These are phyloP conservation scores for Sardina pilchardus DNA, from an alignment of 2,113 vertebrate genomes.

Conservation along the genomic window DNA sequence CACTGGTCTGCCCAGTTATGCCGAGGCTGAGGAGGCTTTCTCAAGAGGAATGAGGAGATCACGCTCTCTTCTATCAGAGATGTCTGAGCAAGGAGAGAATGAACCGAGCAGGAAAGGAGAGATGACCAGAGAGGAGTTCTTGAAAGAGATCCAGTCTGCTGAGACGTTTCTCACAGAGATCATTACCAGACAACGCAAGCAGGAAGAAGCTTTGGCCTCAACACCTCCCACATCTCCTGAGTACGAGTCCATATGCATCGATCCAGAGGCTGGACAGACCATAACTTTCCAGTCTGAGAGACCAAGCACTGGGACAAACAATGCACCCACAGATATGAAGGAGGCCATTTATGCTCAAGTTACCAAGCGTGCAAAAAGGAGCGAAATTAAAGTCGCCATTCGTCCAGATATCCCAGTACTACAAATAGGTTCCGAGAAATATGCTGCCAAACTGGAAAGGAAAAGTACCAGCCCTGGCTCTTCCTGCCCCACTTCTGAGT, in stretches of 20 bases:
- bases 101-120: constrained; percentile 55
- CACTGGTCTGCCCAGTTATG: constrained; percentile 59
- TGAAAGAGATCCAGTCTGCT: constrained; percentile 76
- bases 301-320: constrained; percentile 54
- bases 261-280: constrained; percentile 69
- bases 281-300: constrained; percentile 71
- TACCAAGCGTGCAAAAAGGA: constrained; percentile 75
- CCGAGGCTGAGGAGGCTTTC: constrained; percentile 66
- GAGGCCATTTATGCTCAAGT: constrained; percentile 80
- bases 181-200: constrained; percentile 70
- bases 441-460: constrained; percentile 46
- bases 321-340: constrained; percentile 62
- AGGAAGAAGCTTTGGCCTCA: constrained; percentile 59
- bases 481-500: constrained; percentile 4
- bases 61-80: constrained; percentile 66
- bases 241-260: constrained; percentile 75
- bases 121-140: constrained; percentile 73
- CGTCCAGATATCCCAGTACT: constrained; percentile 74
- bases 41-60: constrained; percentile 69
- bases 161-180: constrained; percentile 79
- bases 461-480: constrained; percentile 19
- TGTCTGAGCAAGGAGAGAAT: constrained; percentile 53
- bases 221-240: constrained; percentile 69
- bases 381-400: constrained; percentile 72
- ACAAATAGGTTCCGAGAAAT: constrained; percentile 70